Evolutionary conservation across 2,797 vertebrate species (phyloP), one percentile per base, ranked within the genome.

Genomic region (Helicolenus hilgendorfi): DNA sequence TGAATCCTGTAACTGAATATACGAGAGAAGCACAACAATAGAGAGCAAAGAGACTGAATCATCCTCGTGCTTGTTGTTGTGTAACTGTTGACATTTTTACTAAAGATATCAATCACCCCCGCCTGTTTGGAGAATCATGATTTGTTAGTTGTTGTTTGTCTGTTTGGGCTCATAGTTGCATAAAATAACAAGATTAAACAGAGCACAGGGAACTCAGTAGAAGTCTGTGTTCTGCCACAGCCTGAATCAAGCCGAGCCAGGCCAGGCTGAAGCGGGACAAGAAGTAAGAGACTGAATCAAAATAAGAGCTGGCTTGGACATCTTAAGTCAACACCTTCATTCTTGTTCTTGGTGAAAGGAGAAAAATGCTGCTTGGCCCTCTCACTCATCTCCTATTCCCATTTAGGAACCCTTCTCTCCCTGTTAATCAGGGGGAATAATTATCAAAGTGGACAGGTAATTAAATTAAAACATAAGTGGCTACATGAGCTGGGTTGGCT

Each of bases 391-490:
- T 95, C 94, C 93, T 85, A 78, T 93, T 94, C 94, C 89, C 94
- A 94, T 96, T 97, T 94, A 96, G 94, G 93, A 93, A 92, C 91
- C 91, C 83, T 95, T 93, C 92, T 94, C 93, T 95, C 91, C 90
- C 91, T 95, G 96, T 98, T 98, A 98, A 98, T 97, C 96, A 97
- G 96, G 96, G 94, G 96, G 95, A 97, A 97, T 97, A 97, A 97
- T 98, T 97, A 98, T 97, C 96, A 97, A 97, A 97, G 96, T 97
- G 94, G 97, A 98, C 97, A 97, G 97, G 97, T 97, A 97, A 98
- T 98, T 97, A 98, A 97, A 98, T 97, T 96, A 97, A 97, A 98
- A 95, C 96, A 97, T 97, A 97, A 97, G 97, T 97, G 96, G 96
- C 96, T 97, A 97, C 96, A 97, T 95, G 96, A 96, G 95, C 96